phyloP scores from a whole-genome alignment of 2,888 invertebrate genomes.

The Tetrapedia diversipes region DNA sequence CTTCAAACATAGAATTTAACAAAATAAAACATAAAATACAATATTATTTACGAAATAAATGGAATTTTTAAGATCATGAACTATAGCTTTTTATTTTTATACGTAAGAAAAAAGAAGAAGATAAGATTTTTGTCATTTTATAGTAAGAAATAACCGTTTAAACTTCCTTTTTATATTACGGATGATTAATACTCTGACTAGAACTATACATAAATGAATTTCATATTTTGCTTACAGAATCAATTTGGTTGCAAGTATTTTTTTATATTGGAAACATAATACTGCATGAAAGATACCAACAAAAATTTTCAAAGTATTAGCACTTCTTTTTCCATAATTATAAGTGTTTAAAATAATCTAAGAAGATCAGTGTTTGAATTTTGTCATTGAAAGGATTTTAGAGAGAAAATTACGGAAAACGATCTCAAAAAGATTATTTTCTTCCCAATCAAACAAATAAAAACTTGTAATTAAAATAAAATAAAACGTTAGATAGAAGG shows the following conservation, averaged over 20 bases:
- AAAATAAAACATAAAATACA: background rate
- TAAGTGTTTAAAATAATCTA: background rate
- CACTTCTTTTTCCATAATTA: constrained; percentile 21
- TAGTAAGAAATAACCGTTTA: background rate
- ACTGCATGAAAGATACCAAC: background rate
- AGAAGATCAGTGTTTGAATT: too few relatives aligned
- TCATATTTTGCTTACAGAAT: constrained; percentile 1
- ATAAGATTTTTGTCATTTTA: too few relatives aligned
- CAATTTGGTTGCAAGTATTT: background rate
- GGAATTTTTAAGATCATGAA: background rate
- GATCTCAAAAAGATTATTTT: background rate
- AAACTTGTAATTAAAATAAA: background rate
- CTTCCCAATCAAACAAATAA: background rate
- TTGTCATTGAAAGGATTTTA: too few relatives aligned
- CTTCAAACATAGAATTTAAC: background rate
- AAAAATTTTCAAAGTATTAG: constrained; percentile 13
- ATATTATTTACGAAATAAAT: background rate
- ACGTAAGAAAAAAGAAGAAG: background rate
- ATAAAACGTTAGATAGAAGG: background rate
- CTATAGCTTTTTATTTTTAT: background rate
- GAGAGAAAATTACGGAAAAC: background rate
- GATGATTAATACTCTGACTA: constrained; percentile 3
- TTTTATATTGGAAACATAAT: background rate
- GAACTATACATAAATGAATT: background rate
- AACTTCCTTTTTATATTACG: background rate